Percentiles rank a stretch among this genome's conserved stretches.
Evolutionary conservation across 1,140 invertebrate species (phyloP).

Genomic region (Saccostrea echinata): DNA sequence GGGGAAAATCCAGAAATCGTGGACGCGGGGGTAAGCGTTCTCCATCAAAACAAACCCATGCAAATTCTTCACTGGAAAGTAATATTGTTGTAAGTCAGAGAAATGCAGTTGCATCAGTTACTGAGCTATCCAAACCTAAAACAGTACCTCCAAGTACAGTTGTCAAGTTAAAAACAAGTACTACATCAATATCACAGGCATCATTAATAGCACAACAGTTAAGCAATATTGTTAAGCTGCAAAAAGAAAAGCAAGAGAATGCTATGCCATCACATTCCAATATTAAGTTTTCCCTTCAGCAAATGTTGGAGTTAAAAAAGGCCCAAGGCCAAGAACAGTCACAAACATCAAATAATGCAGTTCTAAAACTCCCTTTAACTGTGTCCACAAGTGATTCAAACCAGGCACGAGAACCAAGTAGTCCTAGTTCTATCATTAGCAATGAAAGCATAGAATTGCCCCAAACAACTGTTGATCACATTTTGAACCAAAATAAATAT

Average conservation of each 20-base stretch:
- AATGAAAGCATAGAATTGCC: constrained; percentile 52
- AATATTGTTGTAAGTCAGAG: not conserved
- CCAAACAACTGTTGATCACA: constrained; percentile 49
- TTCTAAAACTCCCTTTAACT: constrained; percentile 38
- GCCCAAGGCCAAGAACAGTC: not conserved
- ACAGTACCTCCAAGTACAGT: not conserved
- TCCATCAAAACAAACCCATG: not conserved
- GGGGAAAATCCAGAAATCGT: constrained; percentile 53
- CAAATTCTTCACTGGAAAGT: not conserved
- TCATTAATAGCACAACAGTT: not conserved
- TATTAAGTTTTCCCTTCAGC: constrained; percentile 34
- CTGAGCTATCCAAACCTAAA: not conserved
- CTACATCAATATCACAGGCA: not conserved
- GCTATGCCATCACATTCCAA: constrained; percentile 28
- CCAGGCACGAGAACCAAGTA: not conserved
- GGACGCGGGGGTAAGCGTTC: constrained; percentile 29
- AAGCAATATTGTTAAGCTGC: not conserved
- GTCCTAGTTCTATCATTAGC: constrained; percentile 44
- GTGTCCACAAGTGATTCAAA: constrained; percentile 1
- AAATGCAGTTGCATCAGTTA: not conserved
- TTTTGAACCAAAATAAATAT: constrained; percentile 49
- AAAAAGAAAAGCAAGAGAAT: constrained; percentile 21
- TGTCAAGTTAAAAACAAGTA: not conserved
- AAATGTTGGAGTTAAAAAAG: constrained; percentile 38
- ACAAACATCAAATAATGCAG: not conserved